Conservation (phyloP, 2,113 vertebrate genomes). For the Burhinus oedicnemus region DNA sequence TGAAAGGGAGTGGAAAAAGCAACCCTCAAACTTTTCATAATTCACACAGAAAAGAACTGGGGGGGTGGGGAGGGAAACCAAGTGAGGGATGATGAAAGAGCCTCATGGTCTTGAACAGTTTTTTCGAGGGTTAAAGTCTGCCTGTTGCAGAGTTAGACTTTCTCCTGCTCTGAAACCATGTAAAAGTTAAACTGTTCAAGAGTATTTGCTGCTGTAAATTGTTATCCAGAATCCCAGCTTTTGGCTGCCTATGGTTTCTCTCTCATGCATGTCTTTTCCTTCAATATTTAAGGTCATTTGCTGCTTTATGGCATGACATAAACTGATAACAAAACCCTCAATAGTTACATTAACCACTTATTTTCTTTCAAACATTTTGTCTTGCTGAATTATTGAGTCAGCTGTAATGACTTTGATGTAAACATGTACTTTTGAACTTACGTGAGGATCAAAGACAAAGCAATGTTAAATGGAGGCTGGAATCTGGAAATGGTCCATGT, state of each 20-base stretch:
- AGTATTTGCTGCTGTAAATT: slow-evolving; percentile 53
- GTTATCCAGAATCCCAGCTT: background rate
- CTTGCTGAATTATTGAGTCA: slow-evolving; percentile 14
- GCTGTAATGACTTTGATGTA: slow-evolving; percentile 45
- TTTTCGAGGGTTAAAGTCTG: slow-evolving; percentile 23
- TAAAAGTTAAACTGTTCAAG: slow-evolving; percentile 54
- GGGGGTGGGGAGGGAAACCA: background rate
- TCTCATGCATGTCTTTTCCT: background rate
- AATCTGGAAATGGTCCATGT: background rate
- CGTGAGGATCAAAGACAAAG: slow-evolving; percentile 29
- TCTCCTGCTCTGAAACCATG: slow-evolving; percentile 47
- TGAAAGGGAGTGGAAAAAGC: background rate
- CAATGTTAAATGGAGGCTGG: background rate
- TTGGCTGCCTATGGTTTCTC: slow-evolving; percentile 20
- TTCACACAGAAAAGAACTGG: background rate
- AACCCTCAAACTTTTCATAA: background rate
- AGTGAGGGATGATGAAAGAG: background rate
- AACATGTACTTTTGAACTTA: slow-evolving; percentile 42
- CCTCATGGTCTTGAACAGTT: background rate
- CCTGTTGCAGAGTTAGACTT: slow-evolving; percentile 12
- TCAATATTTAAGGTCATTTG: slow-evolving; percentile 38
- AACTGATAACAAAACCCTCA: slow-evolving; percentile 5
- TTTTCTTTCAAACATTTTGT: slow-evolving; percentile 46
- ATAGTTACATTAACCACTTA: slow-evolving; percentile 33
- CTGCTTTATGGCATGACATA: slow-evolving; percentile 25